These are phyloP conservation scores for Geotrypetes seraphini DNA, from an alignment of 2,797 vertebrate genomes.

Conservation along the genomic window DNA sequence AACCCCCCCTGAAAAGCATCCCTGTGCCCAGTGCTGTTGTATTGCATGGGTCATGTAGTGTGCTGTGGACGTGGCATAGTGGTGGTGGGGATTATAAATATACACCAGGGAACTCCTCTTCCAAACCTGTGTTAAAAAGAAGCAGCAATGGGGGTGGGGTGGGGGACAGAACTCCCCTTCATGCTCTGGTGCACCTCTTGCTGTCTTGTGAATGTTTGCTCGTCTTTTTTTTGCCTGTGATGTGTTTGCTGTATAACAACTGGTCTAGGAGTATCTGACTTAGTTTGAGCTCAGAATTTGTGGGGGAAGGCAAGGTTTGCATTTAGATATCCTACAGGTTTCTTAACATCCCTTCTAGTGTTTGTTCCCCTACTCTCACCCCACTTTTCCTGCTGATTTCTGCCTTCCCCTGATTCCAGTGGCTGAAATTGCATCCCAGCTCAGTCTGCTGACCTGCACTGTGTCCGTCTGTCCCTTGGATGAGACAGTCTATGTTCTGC, in stretches of 20 bases:
- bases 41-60: slow-evolving; percentile 53
- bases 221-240: neutral
- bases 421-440: slow-evolving; percentile 3
- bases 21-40: neutral
- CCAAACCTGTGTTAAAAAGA: neutral
- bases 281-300: slow-evolving; percentile 45
- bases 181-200: too few species aligned
- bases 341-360: slow-evolving; percentile 19
- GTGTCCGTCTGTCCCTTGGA: too few species aligned
- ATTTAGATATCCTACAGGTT: slow-evolving; percentile 25
- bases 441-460: too few species aligned
- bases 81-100: slow-evolving; percentile 50
- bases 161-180: too few species aligned
- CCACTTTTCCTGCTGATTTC: neutral
- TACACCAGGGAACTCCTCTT: neutral
- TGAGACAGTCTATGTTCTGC: slow-evolving; percentile 14
- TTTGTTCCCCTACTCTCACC: slow-evolving; percentile 14
- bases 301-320: slow-evolving; percentile 54
- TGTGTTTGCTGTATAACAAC: slow-evolving; percentile 45
- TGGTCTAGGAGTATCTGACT: slow-evolving; percentile 66
- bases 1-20: neutral
- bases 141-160: too few species aligned
- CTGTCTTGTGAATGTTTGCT: neutral
- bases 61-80: slow-evolving; percentile 66
- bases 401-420: neutral